These are phyloP conservation scores for Enteromius treurensis DNA, from an alignment of 2,797 vertebrate species.

Conservation along the genomic window DNA sequence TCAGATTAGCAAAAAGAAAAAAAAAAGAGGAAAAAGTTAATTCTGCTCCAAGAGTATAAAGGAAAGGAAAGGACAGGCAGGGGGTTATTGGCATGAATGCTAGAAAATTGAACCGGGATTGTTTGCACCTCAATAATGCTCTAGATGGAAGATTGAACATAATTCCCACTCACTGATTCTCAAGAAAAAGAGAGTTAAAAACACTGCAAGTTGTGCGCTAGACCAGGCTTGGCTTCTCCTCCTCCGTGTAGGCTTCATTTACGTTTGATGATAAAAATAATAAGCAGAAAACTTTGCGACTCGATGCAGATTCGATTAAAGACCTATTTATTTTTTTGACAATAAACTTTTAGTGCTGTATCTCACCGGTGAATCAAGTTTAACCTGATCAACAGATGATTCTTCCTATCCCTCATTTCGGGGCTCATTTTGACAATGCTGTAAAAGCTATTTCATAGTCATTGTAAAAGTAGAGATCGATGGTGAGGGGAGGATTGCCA, in stretches of 20 bases:
- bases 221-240: neutral
- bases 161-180: slow-evolving; percentile 17
- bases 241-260: slow-evolving; percentile 20
- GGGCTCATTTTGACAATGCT: slow-evolving; percentile 49
- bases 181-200: slow-evolving; percentile 19
- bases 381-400: slow-evolving; percentile 53
- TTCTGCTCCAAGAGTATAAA: slow-evolving; percentile 24
- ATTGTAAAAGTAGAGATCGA: slow-evolving; percentile 49
- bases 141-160: slow-evolving; percentile 9
- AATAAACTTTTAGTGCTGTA: slow-evolving; percentile 26
- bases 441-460: slow-evolving; percentile 51
- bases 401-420: slow-evolving; percentile 43
- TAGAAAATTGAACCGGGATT: slow-evolving; percentile 25
- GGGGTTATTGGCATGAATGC: slow-evolving; percentile 36
- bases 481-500: slow-evolving; percentile 33
- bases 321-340: slow-evolving; percentile 40
- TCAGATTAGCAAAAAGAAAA: slow-evolving; percentile 11
- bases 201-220: neutral
- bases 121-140: slow-evolving; percentile 46
- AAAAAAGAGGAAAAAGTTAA: neutral
- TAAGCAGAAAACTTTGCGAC: slow-evolving; percentile 1
- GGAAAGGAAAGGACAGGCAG: neutral
- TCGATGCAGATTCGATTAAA: slow-evolving; percentile 44
- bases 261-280: slow-evolving; percentile 31
- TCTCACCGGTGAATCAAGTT: slow-evolving; percentile 33